These are phyloP conservation scores for Drosophila kohkoa DNA, from an alignment of 1,140 invertebrate genomes.

Conservation along the genomic window DNA sequence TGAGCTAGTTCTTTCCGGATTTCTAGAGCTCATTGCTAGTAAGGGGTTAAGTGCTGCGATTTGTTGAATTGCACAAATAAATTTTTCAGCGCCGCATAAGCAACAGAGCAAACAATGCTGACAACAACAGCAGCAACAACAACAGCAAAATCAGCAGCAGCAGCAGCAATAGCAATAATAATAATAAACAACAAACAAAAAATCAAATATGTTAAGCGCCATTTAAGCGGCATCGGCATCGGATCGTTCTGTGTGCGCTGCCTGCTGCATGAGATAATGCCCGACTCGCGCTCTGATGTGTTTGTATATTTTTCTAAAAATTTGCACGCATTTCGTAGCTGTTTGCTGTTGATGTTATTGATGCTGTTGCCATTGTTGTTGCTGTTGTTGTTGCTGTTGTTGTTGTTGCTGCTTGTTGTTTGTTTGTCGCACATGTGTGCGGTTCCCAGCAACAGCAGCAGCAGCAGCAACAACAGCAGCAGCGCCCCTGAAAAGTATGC, in stretches of 20 bases:
- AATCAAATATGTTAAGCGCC: conserved; percentile 79
- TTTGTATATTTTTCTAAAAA: conserved; percentile 83
- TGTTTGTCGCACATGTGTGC: conserved; percentile 76
- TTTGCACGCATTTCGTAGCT: conserved; percentile 79
- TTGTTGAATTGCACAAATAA: conserved; percentile 61
- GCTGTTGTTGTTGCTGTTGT: conserved; percentile 51
- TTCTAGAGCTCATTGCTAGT: not conserved
- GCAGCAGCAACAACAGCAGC: conserved; percentile 53
- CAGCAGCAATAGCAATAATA: conserved; percentile 13
- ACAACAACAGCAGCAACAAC: conserved; percentile 46
- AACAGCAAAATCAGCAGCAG: not conserved
- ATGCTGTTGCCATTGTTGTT: conserved; percentile 18
- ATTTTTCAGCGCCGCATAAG: conserved; percentile 43
- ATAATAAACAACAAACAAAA: conserved; percentile 5
- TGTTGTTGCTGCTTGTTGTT: conserved; percentile 58
- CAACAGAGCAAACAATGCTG: conserved; percentile 61
- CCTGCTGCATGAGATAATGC: conserved; percentile 76
- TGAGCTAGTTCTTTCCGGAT: not conserved
- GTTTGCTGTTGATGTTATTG: conserved; percentile 30
- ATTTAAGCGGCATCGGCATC: conserved; percentile 62
- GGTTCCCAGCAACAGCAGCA: conserved; percentile 64
- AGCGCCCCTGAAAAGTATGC: conserved; percentile 69
- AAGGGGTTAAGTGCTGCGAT: conserved; percentile 20
- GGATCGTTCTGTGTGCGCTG: conserved; percentile 15
- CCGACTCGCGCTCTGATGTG: conserved; percentile 45